These are phyloP conservation scores for Dioctria rufipes DNA, from an alignment of 2,888 invertebrate species.

Conservation along the genomic window DNA sequence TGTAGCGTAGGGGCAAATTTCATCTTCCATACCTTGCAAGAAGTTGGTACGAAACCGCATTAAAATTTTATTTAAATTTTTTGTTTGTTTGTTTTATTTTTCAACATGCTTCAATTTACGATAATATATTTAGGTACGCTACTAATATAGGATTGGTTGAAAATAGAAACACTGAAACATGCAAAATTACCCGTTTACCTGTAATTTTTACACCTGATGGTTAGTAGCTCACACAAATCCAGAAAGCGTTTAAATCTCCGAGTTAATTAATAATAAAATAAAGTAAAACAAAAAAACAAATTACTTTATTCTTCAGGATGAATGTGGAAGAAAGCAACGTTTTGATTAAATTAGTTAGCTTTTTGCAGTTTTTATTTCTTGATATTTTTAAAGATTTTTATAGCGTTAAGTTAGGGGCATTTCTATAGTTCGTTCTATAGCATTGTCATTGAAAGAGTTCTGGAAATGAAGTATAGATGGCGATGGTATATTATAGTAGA, in stretches of 20 bases:
- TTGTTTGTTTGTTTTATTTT: no score
- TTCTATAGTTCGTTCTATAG: no score
- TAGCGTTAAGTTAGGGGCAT: no score
- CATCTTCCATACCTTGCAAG: constrained; percentile 89
- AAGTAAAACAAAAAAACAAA: constrained; percentile 5
- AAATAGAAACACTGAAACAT: background rate
- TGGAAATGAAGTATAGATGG: no score
- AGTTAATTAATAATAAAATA: constrained; percentile 31
- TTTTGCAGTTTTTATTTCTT: no score
- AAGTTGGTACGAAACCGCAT: constrained; percentile 42
- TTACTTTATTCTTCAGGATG: constrained; percentile 2
- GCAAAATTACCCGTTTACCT: constrained; percentile 29
- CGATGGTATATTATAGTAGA: no score
- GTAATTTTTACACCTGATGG: constrained; percentile 10
- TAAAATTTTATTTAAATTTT: background rate
- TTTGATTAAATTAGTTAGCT: no score
- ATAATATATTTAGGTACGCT: no score
- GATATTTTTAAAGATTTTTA: no score
- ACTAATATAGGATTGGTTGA: background rate
- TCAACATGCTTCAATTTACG: no score
- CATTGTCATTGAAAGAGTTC: no score
- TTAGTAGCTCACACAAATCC: constrained; percentile 47
- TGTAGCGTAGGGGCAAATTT: constrained; percentile 97
- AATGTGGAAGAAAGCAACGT: background rate
- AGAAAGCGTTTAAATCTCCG: constrained; percentile 10